Conservation (phyloP, 2,888 invertebrate species). For the Lydus trimaculatus region DNA sequence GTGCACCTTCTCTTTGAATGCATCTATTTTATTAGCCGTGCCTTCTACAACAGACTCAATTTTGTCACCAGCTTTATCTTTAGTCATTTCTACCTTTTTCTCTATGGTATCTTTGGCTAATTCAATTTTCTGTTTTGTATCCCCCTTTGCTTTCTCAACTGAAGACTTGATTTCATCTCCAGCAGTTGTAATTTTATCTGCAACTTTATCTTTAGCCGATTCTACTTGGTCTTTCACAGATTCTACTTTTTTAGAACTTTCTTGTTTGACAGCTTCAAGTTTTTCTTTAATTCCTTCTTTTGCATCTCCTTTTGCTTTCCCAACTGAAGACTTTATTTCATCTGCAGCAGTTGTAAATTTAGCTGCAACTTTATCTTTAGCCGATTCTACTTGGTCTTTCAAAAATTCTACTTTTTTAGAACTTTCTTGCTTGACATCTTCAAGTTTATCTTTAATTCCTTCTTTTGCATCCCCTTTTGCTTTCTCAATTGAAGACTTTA, state of each 20-base stretch:
- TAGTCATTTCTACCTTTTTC: conserved; percentile 17
- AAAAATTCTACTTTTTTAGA: no score
- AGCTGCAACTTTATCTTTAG: conserved; percentile 12
- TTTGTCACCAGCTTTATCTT: conserved; percentile 22
- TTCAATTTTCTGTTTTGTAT: background rate
- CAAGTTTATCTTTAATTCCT: background rate
- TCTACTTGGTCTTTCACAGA: background rate
- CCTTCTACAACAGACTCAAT: conserved; percentile 48
- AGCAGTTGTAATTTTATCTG: conserved; percentile 30
- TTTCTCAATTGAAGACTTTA: background rate
- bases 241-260: no score
- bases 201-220: conserved; percentile 27
- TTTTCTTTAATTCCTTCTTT: background rate
- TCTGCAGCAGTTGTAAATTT: conserved; percentile 43
- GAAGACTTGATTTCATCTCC: no score
- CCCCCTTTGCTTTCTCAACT: no score
- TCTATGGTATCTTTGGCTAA: background rate
- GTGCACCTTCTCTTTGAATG: background rate
- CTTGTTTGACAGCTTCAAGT: background rate
- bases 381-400: background rate
- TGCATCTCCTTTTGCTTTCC: no score
- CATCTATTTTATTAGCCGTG: no score
- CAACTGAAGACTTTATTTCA: no score
- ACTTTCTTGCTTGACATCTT: background rate
- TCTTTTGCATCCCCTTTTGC: background rate